Percentiles rank a stretch among this genome's conserved stretches.
phyloP scores from a whole-genome alignment of 2,797 vertebrate species.

The Tragopan temminckii region DNA sequence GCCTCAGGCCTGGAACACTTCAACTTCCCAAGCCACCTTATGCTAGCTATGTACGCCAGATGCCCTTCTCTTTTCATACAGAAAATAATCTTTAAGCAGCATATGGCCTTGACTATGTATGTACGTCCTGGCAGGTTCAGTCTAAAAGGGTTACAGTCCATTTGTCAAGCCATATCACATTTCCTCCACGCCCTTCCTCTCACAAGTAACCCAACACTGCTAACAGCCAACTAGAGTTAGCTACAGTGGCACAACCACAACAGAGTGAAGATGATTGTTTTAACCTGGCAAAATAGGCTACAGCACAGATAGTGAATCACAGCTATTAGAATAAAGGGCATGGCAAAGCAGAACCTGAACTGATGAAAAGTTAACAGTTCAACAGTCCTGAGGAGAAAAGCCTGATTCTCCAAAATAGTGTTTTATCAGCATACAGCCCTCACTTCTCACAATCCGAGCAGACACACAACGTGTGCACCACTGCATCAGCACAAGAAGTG shows the following conservation, averaged over 20 bases:
- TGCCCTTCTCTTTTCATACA: slow-evolving; percentile 54
- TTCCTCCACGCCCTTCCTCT: slow-evolving; percentile 80
- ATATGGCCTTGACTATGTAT: slow-evolving; percentile 53
- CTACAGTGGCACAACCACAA: background rate
- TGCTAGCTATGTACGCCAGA: slow-evolving; percentile 16
- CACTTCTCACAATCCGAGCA: background rate
- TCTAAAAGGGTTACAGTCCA: slow-evolving; percentile 64
- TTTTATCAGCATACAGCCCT: background rate
- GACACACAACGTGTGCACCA: background rate
- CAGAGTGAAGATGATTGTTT: background rate
- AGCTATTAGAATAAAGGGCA: background rate
- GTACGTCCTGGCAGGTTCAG: slow-evolving; percentile 53
- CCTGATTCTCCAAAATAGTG: background rate
- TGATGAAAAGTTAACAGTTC: background rate
- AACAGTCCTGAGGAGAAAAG: background rate
- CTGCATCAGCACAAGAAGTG: background rate
- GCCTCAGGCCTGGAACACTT: background rate
- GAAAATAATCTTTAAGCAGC: slow-evolving; percentile 59
- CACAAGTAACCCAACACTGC: slow-evolving; percentile 42
- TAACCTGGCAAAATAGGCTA: background rate
- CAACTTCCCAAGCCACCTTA: background rate
- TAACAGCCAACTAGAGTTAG: background rate
- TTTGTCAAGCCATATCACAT: slow-evolving; percentile 76
- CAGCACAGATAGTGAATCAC: accelerated
- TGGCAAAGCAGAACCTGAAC: slow-evolving; percentile 30